Conservation (phyloP, 2,888 invertebrate species). For the Tenthredo livida region DNA sequence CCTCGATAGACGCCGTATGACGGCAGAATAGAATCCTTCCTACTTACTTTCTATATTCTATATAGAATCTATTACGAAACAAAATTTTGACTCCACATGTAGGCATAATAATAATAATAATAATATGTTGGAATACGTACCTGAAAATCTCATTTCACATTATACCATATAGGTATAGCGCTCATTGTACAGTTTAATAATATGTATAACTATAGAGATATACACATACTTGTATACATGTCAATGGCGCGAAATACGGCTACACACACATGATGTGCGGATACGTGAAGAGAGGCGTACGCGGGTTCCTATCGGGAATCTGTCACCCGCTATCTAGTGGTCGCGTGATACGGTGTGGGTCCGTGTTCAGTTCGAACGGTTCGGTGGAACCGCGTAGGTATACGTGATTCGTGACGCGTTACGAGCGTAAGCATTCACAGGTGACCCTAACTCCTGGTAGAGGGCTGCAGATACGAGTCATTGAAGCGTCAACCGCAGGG, state of each 20-base stretch:
- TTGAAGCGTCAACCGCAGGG: constrained; percentile 30
- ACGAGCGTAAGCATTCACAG: constrained; percentile 13
- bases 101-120: not conserved
- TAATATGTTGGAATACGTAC: not conserved
- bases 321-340: constrained; percentile 47
- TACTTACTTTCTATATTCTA: not conserved
- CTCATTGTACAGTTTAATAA: not conserved
- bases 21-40: not conserved
- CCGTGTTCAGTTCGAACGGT: not conserved
- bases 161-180: not conserved
- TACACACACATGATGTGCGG: not conserved
- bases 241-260: not conserved
- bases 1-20: not conserved
- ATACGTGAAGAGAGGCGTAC: not conserved
- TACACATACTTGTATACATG: not conserved
- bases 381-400: not conserved
- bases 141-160: not conserved
- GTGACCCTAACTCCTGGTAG: not conserved
- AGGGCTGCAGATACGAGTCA: constrained; percentile 14
- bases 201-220: not conserved
- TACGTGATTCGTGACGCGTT: constrained; percentile 16
- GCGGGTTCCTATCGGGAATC: constrained; percentile 38
- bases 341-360: constrained; percentile 16
- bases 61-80: not conserved
- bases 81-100: not conserved